These are phyloP conservation scores for Chelmon rostratus DNA, from an alignment of 2,797 vertebrate species.

Conservation along the genomic window DNA sequence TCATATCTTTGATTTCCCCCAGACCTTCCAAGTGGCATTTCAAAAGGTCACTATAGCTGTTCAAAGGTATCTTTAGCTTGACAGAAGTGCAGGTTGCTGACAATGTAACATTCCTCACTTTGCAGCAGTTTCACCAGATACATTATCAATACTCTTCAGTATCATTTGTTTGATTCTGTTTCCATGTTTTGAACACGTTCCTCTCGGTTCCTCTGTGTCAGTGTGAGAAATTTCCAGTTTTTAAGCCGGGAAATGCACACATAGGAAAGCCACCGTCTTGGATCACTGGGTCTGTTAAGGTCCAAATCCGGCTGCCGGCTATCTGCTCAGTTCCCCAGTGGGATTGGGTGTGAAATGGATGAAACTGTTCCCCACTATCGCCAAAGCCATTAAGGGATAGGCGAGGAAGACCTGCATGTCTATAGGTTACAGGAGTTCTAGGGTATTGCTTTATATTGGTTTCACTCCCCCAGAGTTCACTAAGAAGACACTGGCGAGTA, in stretches of 20 bases:
- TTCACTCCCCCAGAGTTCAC: conserved; percentile 22
- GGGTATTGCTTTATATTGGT: conserved; percentile 32
- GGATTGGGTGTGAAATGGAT: conserved; percentile 51
- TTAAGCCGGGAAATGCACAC: background rate
- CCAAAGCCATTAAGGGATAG: conserved; percentile 57
- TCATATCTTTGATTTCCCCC: conserved; percentile 19
- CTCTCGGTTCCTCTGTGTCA: background rate
- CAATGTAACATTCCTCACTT: conserved; percentile 2
- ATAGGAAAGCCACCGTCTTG: conserved; percentile 19
- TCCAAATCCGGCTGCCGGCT: conserved; percentile 57
- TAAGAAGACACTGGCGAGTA: conserved; percentile 9
- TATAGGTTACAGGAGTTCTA: conserved; percentile 26
- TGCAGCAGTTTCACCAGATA: conserved; percentile 6
- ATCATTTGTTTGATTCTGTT: conserved; percentile 1
- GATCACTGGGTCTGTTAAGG: conserved; percentile 58
- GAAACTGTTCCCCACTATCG: conserved; percentile 43
- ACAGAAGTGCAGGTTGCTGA: conserved; percentile 27
- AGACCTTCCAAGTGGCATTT: conserved; percentile 47
- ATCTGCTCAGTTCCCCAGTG: conserved; percentile 48
- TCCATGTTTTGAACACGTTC: background rate
- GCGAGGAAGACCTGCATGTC: conserved; percentile 21
- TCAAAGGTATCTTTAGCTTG: conserved; percentile 17
- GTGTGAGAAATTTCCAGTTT: conserved; percentile 21
- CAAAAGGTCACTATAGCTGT: conserved; percentile 36
- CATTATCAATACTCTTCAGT: background rate